phyloP scores from a whole-genome alignment of 2,888 invertebrate genomes.

The Brachyptera risi region DNA sequence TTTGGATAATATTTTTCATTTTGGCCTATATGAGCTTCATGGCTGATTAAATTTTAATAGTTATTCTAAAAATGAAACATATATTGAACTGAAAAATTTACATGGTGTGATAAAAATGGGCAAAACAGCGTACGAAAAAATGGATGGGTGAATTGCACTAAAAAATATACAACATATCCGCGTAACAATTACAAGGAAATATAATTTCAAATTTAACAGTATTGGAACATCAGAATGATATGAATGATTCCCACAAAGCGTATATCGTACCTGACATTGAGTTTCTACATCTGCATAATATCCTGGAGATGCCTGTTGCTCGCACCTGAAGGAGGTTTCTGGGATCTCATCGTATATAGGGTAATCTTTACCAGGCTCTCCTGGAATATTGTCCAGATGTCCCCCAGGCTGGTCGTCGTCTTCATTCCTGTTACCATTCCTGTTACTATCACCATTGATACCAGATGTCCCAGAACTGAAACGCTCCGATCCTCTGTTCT shows the following conservation, averaged over 20 bases:
- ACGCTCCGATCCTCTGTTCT: neutral
- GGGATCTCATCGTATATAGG: conserved; percentile 46
- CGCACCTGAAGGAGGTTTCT: conserved; percentile 46
- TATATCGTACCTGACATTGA: conserved; percentile 47
- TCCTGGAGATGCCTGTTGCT: conserved; percentile 45
- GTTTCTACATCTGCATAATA: conserved; percentile 50
- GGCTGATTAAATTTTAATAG: too few relatives aligned
- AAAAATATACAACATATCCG: too few relatives aligned
- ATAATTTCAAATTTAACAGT: too few relatives aligned
- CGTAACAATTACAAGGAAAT: too few relatives aligned
- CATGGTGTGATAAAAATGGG: too few relatives aligned
- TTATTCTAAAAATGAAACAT: too few relatives aligned
- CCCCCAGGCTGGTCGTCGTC: neutral
- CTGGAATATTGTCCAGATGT: conserved; percentile 15
- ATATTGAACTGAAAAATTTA: too few relatives aligned
- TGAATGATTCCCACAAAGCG: neutral
- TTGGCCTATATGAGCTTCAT: too few relatives aligned
- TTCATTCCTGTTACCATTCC: neutral
- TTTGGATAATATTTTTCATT: too few relatives aligned
- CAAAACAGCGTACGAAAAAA: too few relatives aligned
- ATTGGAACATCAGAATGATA: too few relatives aligned
- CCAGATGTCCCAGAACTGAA: neutral
- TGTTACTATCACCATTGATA: neutral
- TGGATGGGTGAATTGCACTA: too few relatives aligned
- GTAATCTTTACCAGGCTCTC: conserved; percentile 46